Percentiles rank a stretch among this genome's conserved stretches.
phyloP scores from a whole-genome alignment of 2,888 invertebrate genomes.

The Ennomos quercinarius region DNA sequence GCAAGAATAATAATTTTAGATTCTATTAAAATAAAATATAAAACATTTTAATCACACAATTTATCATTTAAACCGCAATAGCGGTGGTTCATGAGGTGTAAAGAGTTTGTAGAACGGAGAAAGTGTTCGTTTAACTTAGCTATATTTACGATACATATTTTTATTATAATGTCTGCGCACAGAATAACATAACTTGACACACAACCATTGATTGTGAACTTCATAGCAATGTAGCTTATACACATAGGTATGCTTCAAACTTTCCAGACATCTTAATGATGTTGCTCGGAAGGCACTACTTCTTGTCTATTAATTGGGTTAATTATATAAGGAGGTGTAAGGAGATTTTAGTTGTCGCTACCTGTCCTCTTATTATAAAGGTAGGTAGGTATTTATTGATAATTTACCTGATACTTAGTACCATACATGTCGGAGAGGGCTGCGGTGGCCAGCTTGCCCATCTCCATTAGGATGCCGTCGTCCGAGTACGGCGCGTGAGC shows the following conservation, averaged over 20 bases:
- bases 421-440: conserved; percentile 87
- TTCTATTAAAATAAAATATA: too few species aligned
- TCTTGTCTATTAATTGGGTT: too few species aligned
- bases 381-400: background rate
- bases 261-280: too few species aligned
- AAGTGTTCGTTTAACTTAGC: conserved; percentile 26
- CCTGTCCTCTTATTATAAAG: background rate
- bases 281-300: too few species aligned
- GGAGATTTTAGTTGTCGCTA: too few species aligned
- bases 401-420: conserved; percentile 84
- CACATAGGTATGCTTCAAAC: too few species aligned
- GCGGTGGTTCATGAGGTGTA: conserved; percentile 11
- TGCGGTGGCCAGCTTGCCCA: conserved; percentile 86
- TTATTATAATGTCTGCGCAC: background rate
- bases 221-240: too few species aligned
- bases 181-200: conserved; percentile 1
- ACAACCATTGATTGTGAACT: background rate
- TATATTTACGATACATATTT: conserved; percentile 15
- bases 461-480: conserved; percentile 83
- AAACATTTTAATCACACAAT: too few species aligned
- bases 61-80: conserved; percentile 18
- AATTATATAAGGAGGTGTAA: too few species aligned
- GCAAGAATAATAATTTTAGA: too few species aligned
- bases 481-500: conserved; percentile 79
- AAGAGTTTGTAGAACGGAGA: conserved; percentile 26